These are phyloP conservation scores for Unio delphinus DNA, from an alignment of 2,888 invertebrate genomes.

Conservation along the genomic window DNA sequence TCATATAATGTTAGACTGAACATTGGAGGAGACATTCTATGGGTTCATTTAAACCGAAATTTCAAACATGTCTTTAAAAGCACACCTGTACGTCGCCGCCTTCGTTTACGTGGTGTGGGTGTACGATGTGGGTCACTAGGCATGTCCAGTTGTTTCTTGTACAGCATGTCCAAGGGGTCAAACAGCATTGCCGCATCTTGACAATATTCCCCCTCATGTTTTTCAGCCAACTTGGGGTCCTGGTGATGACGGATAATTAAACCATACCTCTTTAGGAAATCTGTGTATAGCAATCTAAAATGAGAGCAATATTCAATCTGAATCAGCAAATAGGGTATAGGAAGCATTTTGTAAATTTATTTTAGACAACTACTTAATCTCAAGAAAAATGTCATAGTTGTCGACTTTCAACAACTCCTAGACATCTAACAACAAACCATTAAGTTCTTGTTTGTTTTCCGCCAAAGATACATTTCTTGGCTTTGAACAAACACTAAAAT, in stretches of 20 bases:
- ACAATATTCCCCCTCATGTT: not conserved
- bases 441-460: no score
- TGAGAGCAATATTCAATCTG: not conserved
- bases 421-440: no score
- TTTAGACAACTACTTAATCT: no score
- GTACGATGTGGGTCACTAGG: constrained; percentile 26
- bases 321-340: not conserved
- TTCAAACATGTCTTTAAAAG: no score
- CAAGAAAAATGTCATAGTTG: no score
- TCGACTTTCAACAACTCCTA: no score
- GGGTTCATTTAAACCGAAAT: not conserved
- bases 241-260: constrained; percentile 37
- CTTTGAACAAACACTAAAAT: no score
- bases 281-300: constrained; percentile 50
- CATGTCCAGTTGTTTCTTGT: constrained; percentile 42
- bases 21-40: not conserved
- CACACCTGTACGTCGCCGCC: constrained; percentile 51
- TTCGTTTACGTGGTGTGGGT: constrained; percentile 41
- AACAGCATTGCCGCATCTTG: constrained; percentile 32
- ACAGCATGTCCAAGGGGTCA: constrained; percentile 42
- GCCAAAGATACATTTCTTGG: no score
- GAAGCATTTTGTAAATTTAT: no score
- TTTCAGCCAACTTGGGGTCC: constrained; percentile 5
- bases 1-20: not conserved
- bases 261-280: constrained; percentile 57